A percentile compares a stretch with the other conserved stretches of the same genome.
phyloP scores from a whole-genome alignment of 2,888 invertebrate species.

The Nomada goodeniana region DNA sequence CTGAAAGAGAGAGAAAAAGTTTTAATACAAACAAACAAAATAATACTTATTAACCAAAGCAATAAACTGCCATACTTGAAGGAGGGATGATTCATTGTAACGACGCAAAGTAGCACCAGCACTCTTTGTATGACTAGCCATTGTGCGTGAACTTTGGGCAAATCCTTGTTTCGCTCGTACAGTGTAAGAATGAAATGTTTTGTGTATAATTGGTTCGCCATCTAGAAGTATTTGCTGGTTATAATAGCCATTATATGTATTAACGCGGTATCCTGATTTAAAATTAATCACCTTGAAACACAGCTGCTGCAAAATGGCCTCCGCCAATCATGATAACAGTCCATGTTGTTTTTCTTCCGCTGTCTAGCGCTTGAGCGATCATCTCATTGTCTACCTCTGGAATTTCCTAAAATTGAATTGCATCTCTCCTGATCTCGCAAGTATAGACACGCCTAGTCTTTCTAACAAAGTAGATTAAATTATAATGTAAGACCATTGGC shows the following conservation, averaged over 20 bases:
- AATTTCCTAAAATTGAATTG: conserved; percentile 84
- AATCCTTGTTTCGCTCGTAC: conserved; percentile 94
- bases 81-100: conserved; percentile 91
- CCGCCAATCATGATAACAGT: conserved; percentile 93
- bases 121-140: conserved; percentile 89
- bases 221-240: conserved; percentile 75
- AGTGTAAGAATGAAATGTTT: conserved; percentile 94
- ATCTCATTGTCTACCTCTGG: conserved; percentile 80
- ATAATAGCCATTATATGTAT: not conserved
- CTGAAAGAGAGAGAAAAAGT: conserved; percentile 84
- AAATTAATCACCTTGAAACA: conserved; percentile 86
- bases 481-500: conserved; percentile 54
- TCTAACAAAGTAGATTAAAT: conserved; percentile 72
- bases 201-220: conserved; percentile 87
- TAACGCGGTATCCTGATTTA: not conserved
- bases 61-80: conserved; percentile 86
- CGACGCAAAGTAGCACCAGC: conserved; percentile 92
- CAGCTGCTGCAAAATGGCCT: conserved; percentile 92
- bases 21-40: not conserved
- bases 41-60: not conserved
- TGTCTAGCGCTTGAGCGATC: conserved; percentile 79
- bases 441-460: conserved; percentile 68
- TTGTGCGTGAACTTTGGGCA: conserved; percentile 87
- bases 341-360: conserved; percentile 86
- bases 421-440: conserved; percentile 70